phyloP scores from a whole-genome alignment of 1,140 invertebrate species.

The Ips typographus region DNA sequence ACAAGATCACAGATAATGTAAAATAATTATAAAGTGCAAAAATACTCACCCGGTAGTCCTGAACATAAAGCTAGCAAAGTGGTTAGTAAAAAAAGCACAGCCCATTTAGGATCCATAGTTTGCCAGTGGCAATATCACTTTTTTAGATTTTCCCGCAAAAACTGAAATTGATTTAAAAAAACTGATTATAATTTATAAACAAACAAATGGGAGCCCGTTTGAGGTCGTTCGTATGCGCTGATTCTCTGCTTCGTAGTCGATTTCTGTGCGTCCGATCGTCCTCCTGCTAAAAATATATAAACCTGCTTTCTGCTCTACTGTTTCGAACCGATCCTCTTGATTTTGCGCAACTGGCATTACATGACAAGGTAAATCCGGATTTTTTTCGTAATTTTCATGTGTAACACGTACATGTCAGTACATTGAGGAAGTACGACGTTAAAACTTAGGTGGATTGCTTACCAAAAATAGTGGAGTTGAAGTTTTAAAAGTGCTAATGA shows the following conservation, averaged over 20 bases:
- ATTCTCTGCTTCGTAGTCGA: slow-evolving; percentile 30
- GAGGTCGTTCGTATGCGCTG: slow-evolving; percentile 21
- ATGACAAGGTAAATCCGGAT: background rate
- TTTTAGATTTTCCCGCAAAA: background rate
- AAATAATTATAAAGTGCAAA: no score
- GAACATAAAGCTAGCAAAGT: slow-evolving; percentile 25
- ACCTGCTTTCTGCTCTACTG: slow-evolving; percentile 11
- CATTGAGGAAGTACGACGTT: no score
- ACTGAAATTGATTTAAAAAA: slow-evolving; percentile 4
- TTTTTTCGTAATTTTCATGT: background rate
- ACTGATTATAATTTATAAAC: background rate
- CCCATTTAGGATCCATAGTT: slow-evolving; percentile 19
- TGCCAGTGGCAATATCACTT: background rate
- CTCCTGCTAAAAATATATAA: slow-evolving; percentile 33
- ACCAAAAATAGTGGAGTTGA: no score
- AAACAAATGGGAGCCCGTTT: background rate
- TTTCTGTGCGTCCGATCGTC: slow-evolving; percentile 6
- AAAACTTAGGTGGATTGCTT: no score
- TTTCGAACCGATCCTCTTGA: slow-evolving; percentile 12
- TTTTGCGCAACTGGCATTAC: slow-evolving; percentile 16
- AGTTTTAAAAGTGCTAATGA: no score
- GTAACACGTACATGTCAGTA: no score
- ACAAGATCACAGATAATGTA: no score
- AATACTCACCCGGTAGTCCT: slow-evolving; percentile 38
- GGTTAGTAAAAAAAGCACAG: slow-evolving; percentile 38